A percentile compares a stretch with the other conserved stretches of the same genome.
Conservation (phyloP, 92 coral and sea anemone species). For the Muricea muricata region DNA sequence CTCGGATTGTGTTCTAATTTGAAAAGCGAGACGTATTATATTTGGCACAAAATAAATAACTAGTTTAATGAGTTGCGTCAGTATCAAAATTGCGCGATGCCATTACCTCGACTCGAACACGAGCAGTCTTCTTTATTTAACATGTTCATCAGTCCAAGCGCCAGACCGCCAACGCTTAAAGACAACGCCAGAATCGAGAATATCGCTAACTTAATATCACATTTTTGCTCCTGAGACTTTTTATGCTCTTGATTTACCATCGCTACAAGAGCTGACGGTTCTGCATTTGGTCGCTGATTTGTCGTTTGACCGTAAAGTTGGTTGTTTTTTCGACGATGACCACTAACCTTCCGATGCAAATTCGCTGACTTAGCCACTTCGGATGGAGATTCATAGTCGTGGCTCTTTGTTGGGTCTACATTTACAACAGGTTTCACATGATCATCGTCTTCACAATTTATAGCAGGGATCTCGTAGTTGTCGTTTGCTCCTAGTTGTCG, state of each 20-base stretch:
- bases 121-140: constrained; percentile 1
- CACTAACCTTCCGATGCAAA: constrained; percentile 32
- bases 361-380: constrained; percentile 41
- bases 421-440: constrained; percentile 31
- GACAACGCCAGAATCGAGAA: constrained; percentile 9
- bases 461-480: neutral
- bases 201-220: neutral
- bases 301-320: constrained; percentile 27
- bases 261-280: constrained; percentile 1
- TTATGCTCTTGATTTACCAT: neutral
- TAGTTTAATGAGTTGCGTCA: no score
- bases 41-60: no score
- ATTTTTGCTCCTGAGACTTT: neutral
- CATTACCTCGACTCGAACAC: constrained; percentile 21
- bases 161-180: constrained; percentile 6
- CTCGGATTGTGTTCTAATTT: no score
- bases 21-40: no score
- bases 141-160: constrained; percentile 27
- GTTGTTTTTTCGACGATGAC: constrained; percentile 34
- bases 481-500: constrained; percentile 13
- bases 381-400: constrained; percentile 41
- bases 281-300: constrained; percentile 4
- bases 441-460: constrained; percentile 37
- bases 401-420: constrained; percentile 9
- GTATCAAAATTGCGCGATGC: neutral